phyloP scores from a whole-genome alignment of 2,797 vertebrate species.

The Zalophus californianus region DNA sequence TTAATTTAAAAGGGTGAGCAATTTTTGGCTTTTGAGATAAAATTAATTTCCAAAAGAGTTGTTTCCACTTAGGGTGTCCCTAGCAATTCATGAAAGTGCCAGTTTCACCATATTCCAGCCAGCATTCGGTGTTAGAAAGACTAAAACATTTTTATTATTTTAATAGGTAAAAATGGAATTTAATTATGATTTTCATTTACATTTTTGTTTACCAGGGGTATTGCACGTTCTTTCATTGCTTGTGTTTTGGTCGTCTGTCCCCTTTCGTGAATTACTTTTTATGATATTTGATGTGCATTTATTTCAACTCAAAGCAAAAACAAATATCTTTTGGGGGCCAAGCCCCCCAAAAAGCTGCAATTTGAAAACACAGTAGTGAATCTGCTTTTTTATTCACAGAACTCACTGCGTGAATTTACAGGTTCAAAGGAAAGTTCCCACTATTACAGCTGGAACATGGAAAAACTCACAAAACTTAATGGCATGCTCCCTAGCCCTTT shows the following conservation, averaged over 20 bases:
- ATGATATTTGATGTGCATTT: not conserved
- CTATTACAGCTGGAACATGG: not conserved
- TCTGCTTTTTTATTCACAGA: not conserved
- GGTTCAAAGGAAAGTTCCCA: not conserved
- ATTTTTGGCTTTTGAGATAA: not conserved
- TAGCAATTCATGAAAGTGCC: not conserved
- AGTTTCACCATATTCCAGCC: not conserved
- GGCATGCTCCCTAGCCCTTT: not conserved
- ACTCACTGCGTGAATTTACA: not conserved
- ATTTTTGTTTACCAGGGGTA: not conserved
- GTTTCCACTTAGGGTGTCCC: not conserved
- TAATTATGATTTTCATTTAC: not conserved
- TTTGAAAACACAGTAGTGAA: not conserved
- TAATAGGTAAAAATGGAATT: not conserved
- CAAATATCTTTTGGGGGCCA: not conserved
- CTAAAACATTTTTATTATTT: not conserved
- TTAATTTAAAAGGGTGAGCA: not conserved
- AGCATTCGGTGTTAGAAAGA: not conserved
- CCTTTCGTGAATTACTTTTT: not conserved
- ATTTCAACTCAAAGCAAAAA: conserved; percentile 35
- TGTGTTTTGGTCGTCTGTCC: not conserved
- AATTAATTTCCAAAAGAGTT: not conserved
- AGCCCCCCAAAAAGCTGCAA: not conserved
- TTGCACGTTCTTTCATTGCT: not conserved
- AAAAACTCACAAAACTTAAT: not conserved